Evolutionary conservation across 2,888 invertebrate species (phyloP).

Genomic region (Mesorhabditis sp.): DNA sequence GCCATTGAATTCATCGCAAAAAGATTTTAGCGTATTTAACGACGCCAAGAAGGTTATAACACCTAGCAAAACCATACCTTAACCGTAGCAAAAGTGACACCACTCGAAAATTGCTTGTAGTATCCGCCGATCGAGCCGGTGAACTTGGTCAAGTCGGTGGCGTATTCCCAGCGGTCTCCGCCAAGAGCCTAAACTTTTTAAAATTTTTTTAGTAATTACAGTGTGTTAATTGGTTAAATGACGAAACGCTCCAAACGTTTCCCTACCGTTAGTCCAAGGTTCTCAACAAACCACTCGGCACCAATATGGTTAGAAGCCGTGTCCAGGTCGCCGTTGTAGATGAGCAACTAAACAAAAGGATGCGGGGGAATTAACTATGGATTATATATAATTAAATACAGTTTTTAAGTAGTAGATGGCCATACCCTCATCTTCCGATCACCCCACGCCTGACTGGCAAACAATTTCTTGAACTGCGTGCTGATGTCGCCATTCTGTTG

Average conservation of each 20-base stretch:
- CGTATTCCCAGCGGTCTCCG: neutral
- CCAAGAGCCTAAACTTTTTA: neutral
- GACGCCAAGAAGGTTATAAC: neutral
- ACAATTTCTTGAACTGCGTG: neutral
- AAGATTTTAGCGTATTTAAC: neutral
- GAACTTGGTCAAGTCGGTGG: neutral
- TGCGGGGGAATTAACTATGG: no score
- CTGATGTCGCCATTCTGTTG: neutral
- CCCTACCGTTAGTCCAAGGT: slow-evolving; percentile 17
- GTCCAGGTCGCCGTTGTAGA: slow-evolving; percentile 46
- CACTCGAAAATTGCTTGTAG: neutral
- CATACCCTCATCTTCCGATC: no score
- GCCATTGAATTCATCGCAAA: slow-evolving; percentile 3
- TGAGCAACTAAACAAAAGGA: slow-evolving; percentile 23
- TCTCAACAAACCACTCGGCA: slow-evolving; percentile 35
- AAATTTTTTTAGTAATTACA: slow-evolving; percentile 5
- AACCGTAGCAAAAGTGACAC: neutral
- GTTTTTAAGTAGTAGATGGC: no score
- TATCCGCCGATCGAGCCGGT: neutral
- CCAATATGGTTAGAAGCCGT: slow-evolving; percentile 29
- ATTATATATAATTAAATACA: no score
- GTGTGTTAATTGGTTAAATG: slow-evolving; percentile 11
- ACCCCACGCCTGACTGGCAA: no score
- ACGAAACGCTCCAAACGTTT: neutral
- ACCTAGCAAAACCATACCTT: neutral